Conservation (phyloP, 2,888 invertebrate genomes). For the Drosophila flavopinicola region DNA sequence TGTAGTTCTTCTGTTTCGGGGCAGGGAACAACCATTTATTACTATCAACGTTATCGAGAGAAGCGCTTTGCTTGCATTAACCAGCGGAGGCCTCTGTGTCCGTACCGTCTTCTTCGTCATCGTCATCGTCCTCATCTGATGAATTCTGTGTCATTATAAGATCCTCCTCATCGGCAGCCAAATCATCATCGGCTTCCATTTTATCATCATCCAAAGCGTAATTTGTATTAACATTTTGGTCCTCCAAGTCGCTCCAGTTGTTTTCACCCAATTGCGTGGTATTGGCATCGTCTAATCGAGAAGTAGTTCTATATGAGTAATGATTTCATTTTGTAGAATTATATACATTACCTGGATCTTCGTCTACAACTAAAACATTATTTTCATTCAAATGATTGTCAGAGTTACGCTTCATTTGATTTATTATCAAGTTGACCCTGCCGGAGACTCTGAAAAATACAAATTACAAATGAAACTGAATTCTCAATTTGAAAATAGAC, state of each 20-base stretch:
- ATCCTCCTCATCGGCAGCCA: constrained; percentile 65
- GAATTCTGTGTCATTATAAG: constrained; percentile 47
- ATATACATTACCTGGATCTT: constrained; percentile 71
- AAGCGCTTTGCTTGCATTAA: constrained; percentile 2
- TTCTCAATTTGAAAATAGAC: background rate
- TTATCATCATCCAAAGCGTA: constrained; percentile 33
- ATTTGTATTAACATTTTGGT: constrained; percentile 21
- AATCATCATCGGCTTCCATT: constrained; percentile 65
- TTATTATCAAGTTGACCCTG: constrained; percentile 82
- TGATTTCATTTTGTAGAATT: background rate
- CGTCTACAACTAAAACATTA: constrained; percentile 80
- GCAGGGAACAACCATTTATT: constrained; percentile 15
- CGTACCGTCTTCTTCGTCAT: constrained; percentile 48
- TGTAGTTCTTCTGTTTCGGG: constrained; percentile 26
- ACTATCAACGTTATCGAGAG: constrained; percentile 8
- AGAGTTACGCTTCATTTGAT: constrained; percentile 82
- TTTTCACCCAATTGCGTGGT: constrained; percentile 25
- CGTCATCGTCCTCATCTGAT: constrained; percentile 35
- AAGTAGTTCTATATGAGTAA: background rate
- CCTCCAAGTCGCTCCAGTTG: constrained; percentile 67
- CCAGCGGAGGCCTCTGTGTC: constrained; percentile 51
- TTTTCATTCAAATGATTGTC: constrained; percentile 77
- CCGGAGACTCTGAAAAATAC: constrained; percentile 80
- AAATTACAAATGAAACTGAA: constrained; percentile 2
- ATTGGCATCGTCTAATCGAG: constrained; percentile 41